Percentiles rank a stretch among this genome's conserved stretches.
Evolutionary conservation across 35 echinoderm and acorn worm genomes (phyloP).

Genomic region (Eucidaris tribuloides): DNA sequence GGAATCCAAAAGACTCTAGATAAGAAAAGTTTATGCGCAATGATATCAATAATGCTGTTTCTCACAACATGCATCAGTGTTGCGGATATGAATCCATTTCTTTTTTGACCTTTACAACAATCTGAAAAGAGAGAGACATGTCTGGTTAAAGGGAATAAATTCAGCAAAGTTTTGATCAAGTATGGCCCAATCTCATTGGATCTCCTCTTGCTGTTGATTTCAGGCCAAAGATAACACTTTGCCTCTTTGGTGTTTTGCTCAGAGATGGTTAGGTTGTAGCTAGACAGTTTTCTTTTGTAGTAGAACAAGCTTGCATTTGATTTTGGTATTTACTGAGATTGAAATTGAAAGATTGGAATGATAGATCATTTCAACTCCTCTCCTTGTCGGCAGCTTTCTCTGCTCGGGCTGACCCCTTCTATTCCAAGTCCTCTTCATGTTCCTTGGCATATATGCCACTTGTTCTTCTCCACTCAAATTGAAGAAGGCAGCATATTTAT

Average conservation of each 20-base stretch:
- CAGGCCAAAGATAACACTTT: neutral
- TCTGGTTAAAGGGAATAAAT: neutral
- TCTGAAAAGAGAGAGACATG: constrained; percentile 36
- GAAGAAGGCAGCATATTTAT: neutral
- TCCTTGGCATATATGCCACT: neutral
- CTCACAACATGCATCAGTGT: neutral
- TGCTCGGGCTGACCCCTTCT: neutral
- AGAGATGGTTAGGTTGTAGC: constrained; percentile 23
- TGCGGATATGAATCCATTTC: constrained; percentile 13
- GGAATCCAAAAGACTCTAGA: no score
- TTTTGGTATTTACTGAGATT: constrained; percentile 1
- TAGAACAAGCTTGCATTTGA: constrained; percentile 16
- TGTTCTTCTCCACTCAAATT: neutral
- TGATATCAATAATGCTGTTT: neutral
- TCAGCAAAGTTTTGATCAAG: neutral
- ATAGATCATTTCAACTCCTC: neutral
- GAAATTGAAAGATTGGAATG: constrained; percentile 10
- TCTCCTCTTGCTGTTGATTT: neutral
- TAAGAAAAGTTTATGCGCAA: no score
- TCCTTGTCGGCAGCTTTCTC: constrained; percentile 27
- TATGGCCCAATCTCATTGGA: neutral
- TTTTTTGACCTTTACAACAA: constrained; percentile 35
- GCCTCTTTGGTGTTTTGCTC: neutral
- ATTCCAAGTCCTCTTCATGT: neutral
- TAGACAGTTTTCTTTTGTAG: constrained; percentile 23